Evolutionary conservation across 2,113 vertebrate genomes (phyloP), one percentile per base, ranked within the genome.

Genomic region (Brevimyrus niger): DNA sequence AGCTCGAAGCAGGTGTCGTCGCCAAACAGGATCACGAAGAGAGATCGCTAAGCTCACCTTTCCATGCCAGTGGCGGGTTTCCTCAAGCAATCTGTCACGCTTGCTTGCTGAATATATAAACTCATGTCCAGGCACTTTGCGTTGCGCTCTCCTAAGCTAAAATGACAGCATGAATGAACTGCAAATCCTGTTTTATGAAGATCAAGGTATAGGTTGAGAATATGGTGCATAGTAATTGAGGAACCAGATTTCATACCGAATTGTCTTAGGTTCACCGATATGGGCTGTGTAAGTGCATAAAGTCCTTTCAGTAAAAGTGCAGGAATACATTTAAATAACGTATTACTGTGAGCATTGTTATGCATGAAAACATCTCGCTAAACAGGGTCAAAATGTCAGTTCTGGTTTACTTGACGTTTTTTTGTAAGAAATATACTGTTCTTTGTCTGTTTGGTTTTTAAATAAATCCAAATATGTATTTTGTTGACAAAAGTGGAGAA

Each of bases 21-120:
- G 38, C 17, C 6, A 38, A 31, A 31, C 4, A 38, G 69, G 31
- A 76, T 17, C 65, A 31, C 0, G 27, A 6, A 80, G 73, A 80
- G 35, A 42, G 73, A 19, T 42, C 1, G 4, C 73, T 42, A 42
- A 80, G 35, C 73, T 35, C 42, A 95, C 94, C 92, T 96, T 96
- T 90, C 94, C 93, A 92, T 95, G 94, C 90, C 1, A 53, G 90
- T 93, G 93, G 21, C 93, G 89, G 87, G 88, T 95, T 93, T 95
- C 94, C 91, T 95, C 92, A 82, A 88, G 89, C 4, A 95, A 83
- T 47, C 92, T 84, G 87, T 92, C 90, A 35, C 69, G 91, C 86
- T 89, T 90, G 86, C 69, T 91, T 91, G 90, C 53, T 87, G 50
- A 44, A 61, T 87, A 53, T 90, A 50, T 0, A 58, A 17, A 44